These are phyloP conservation scores for Pseudomyrmex dendroicus DNA, from an alignment of 1,140 invertebrate genomes.

Conservation along the genomic window DNA sequence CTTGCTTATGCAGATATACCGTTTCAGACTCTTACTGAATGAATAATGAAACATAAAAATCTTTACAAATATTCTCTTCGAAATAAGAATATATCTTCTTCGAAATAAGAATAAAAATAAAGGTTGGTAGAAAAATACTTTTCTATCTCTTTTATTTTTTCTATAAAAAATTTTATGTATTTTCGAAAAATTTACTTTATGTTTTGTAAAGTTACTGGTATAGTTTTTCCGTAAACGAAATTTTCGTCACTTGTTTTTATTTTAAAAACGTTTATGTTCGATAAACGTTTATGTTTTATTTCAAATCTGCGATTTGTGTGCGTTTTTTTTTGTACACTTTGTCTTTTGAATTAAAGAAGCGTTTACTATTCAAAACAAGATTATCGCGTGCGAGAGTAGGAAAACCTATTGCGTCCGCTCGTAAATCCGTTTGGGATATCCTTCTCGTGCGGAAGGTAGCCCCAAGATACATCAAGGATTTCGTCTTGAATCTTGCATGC, in stretches of 20 bases:
- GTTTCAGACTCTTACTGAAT: not conserved
- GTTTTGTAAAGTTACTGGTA: too few relatives aligned
- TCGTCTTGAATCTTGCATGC: constrained; percentile 57
- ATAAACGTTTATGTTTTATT: too few relatives aligned
- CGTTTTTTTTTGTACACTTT: not conserved
- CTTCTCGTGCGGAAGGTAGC: constrained; percentile 40
- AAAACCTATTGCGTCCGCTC: constrained; percentile 20
- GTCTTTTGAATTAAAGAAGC: constrained; percentile 2
- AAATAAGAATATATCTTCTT: too few relatives aligned
- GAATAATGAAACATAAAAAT: not conserved
- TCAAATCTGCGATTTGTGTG: not conserved
- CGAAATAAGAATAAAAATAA: not conserved
- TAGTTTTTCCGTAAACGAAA: too few relatives aligned
- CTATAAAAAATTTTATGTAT: not conserved
- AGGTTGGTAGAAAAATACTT: not conserved
- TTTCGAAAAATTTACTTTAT: not conserved
- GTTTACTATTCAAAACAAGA: constrained; percentile 43
- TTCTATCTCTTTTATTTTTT: not conserved
- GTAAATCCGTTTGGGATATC: constrained; percentile 50
- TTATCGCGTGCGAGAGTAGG: constrained; percentile 21
- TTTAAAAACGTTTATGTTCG: too few relatives aligned
- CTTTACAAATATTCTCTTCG: too few relatives aligned
- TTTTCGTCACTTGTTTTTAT: too few relatives aligned
- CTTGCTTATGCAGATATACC: not conserved
- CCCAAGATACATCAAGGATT: constrained; percentile 58